These are phyloP conservation scores for Diploscapter pachys DNA, from an alignment of 1,140 invertebrate genomes.

Conservation along the genomic window DNA sequence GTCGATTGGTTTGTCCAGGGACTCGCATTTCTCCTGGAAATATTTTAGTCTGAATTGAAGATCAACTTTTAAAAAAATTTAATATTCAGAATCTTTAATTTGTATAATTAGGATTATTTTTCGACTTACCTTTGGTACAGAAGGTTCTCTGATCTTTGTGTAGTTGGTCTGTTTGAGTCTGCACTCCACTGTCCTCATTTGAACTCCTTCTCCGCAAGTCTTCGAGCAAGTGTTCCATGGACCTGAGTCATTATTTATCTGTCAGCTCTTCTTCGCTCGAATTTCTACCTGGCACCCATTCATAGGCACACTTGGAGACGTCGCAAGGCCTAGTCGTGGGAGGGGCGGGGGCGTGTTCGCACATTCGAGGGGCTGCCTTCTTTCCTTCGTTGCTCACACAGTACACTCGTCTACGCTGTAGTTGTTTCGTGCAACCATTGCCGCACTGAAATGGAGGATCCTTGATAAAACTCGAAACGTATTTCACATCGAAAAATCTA, in stretches of 20 bases:
- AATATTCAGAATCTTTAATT: no score
- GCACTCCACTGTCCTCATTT: constrained; percentile 53
- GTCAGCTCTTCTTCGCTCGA: constrained; percentile 29
- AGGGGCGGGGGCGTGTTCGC: constrained; percentile 66
- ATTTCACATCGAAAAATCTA: constrained; percentile 8
- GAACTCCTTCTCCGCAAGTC: constrained; percentile 49
- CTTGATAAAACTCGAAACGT: not conserved
- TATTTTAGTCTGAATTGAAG: no score
- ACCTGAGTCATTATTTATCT: constrained; percentile 15
- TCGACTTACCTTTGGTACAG: constrained; percentile 30
- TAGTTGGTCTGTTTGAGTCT: constrained; percentile 43
- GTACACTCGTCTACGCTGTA: constrained; percentile 68
- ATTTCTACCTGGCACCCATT: constrained; percentile 57
- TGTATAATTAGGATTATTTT: no score
- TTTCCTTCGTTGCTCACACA: constrained; percentile 66
- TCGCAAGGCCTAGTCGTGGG: constrained; percentile 67
- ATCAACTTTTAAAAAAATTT: no score
- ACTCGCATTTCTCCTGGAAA: constrained; percentile 26
- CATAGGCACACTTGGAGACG: constrained; percentile 67
- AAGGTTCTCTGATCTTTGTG: constrained; percentile 40
- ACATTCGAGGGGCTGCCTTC: constrained; percentile 65
- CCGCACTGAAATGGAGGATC: constrained; percentile 67
- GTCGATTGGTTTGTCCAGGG: constrained; percentile 17
- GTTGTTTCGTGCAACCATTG: constrained; percentile 70
- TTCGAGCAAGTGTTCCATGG: constrained; percentile 44